Conservation (phyloP, 1,140 invertebrate species). For the Monomorium pharaonis region DNA sequence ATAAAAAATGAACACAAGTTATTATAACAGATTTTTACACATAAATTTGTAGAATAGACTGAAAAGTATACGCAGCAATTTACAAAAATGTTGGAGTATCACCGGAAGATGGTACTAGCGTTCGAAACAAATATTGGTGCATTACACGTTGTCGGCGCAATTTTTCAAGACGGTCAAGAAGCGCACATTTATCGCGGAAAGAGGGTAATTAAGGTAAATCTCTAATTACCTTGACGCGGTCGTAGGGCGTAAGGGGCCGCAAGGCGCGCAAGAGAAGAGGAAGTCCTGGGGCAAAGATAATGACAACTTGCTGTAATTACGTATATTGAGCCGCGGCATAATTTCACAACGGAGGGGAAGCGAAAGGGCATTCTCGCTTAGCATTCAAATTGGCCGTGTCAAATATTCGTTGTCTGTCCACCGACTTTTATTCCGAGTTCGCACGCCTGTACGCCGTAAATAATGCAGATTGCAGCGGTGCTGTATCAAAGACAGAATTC, state of each 20-base stretch:
- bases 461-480: slow-evolving; percentile 39
- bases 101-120: background rate
- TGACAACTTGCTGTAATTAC: slow-evolving; percentile 69
- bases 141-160: background rate
- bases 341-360: slow-evolving; percentile 4
- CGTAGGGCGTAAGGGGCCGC: slow-evolving; percentile 27
- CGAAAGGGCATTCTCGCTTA: slow-evolving; percentile 7
- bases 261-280: slow-evolving; percentile 20
- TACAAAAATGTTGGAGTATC: background rate
- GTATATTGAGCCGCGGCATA: slow-evolving; percentile 56
- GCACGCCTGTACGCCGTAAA: slow-evolving; percentile 67
- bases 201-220: slow-evolving; percentile 77
- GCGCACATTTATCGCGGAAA: slow-evolving; percentile 69
- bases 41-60: background rate
- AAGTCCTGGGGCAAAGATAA: slow-evolving; percentile 61
- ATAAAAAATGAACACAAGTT: background rate
- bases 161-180: slow-evolving; percentile 61
- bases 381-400: slow-evolving; percentile 45
- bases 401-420: slow-evolving; percentile 12
- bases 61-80: background rate
- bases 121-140: slow-evolving; percentile 11
- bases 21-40: background rate
- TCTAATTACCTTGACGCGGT: slow-evolving; percentile 76
- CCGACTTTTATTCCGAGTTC: slow-evolving; percentile 55
- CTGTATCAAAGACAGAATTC: background rate